Base-by-base conservation (phyloP, 2,113 vertebrate genomes). In the Glaucidium brasilianum region DNA sequence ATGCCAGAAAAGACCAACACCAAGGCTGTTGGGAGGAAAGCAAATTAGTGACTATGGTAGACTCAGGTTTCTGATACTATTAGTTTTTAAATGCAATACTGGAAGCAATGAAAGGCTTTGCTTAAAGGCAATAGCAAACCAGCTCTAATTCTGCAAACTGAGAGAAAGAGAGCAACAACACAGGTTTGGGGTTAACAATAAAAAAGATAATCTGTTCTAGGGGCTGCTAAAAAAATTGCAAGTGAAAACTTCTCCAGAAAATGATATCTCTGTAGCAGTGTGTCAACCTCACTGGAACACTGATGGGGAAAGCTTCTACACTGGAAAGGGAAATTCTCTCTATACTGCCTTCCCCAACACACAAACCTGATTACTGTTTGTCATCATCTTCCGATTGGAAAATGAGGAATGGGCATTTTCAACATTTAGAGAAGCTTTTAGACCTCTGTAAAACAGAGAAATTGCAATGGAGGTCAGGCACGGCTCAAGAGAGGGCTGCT, bases 391-490 rank as follows among this genome's bases (percentile, higher is more conserved):
- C 66, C 18, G 11, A 11, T 2, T 85, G 75, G 58, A 68, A 90
- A 96, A 72, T 9, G 11, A 89, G 64, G 23, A 73, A 75, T 18
- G 41, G 37, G 32, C 2, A 2, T 49, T 80, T 83, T n/a, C 30
- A 19, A 52, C 27, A 66, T 75, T 67, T 9, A 39, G 26, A 75
- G 39, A 59, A 55, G 30, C 10, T 55, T 88, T 72, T 21, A 72
- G 49, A 72, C 21, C 15, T 85, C 58, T 66, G 21, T 71, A 52
- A 85, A 75, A 0, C 49, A 85, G 41, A 83, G n/a, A 55, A 92
- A 76, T 34, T 35, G 23, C 68, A n/a, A 29, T 1, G 41, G 37
- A 58, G 59, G 37, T 39, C 18, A 37, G n/a, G 53, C 0, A 0
- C 11, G 20, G 52, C 75, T n/a, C 19, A 5, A 47, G 39, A 35